phyloP scores from a whole-genome alignment of 2,797 vertebrate genomes.

The Malurus splendens region DNA sequence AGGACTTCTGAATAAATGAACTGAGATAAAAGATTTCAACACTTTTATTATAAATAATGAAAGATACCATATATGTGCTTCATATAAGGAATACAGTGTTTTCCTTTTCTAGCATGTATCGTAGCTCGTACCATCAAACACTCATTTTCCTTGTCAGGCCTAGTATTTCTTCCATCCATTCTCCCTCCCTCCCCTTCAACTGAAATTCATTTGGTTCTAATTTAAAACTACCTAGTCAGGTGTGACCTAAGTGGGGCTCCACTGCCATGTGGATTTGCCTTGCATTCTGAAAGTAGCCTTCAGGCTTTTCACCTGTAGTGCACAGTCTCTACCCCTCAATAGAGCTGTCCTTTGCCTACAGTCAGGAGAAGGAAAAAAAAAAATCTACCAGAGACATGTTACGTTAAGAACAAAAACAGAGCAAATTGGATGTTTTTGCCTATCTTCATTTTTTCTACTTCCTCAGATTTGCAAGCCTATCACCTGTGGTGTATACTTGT shows the following conservation, averaged over 20 bases:
- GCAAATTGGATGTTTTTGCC: not conserved
- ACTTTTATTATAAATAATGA: conserved; percentile 79
- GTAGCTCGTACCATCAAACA: conserved; percentile 67
- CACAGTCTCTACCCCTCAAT: not conserved
- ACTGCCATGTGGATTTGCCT: conserved; percentile 16
- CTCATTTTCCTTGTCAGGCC: conserved; percentile 45
- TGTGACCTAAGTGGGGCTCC: conserved; percentile 20
- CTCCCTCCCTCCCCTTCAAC: not conserved
- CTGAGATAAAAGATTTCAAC: conserved; percentile 69
- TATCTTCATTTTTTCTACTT: not conserved
- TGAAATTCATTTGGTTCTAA: conserved; percentile 50
- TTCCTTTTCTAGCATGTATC: conserved; percentile 69
- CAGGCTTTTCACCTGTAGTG: not conserved
- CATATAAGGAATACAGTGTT: conserved; percentile 76
- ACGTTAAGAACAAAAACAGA: not conserved
- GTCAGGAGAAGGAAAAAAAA: not conserved
- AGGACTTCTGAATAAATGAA: conserved; percentile 73
- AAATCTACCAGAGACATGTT: not conserved
- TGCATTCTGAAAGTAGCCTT: conserved; percentile 15
- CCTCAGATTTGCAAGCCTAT: conserved; percentile 17
- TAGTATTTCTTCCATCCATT: conserved; percentile 11
- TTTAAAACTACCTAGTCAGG: conserved; percentile 50
- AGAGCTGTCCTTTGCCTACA: not conserved
- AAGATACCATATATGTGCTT: conserved; percentile 71
- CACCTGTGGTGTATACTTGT: not conserved